Base-by-base conservation (phyloP, 2,888 invertebrate genomes). In the Drosophila cognata region DNA sequence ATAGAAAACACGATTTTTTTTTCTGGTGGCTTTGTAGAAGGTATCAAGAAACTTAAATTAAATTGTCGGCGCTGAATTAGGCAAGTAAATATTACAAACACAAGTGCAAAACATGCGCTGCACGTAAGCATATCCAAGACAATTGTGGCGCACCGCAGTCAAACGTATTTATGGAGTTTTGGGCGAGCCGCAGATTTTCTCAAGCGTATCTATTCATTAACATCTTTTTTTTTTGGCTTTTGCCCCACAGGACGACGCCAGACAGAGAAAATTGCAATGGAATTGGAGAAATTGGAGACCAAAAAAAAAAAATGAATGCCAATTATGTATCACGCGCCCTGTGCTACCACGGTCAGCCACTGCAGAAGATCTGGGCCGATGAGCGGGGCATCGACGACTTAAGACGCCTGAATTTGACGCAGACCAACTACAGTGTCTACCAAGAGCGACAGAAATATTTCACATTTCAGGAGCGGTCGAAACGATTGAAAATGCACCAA, bases 341-440 rank as follows among this genome's bases (percentile, higher is more conserved):
- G 84, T 96, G 97, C 94, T 97, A 96, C 92, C 97, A 97, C 94
- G 97, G 97, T 3, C 97, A 97, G 90, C 97, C 97, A 90, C 94
- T 97, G 81, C 97, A 97, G 93, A 97, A 97, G 94, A 95, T 97
- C 85, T 97, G 97, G 97, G 97, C 97, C 92, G 95, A 96, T 35
- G 97, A 97, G 92, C 95, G 96, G 88, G 97, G 97, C 69, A 96
- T 96, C 89, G 95, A 95, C 62, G 97, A 97, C 91, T 93, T 97
- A 71, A 88, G 94, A 31, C 95, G 95, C 91, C 93, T 95, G 76
- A 95, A 95, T 66, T 94, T 95, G 51, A 83, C 83, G 6, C 94
- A 94, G 48, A 94, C 96, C 77, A 96, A 96, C 93, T 97, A 95
- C 91, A 95, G 96, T 56, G 95, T 96, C 58, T 97, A 97, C 92